Evolutionary conservation across 92 coral and sea anemone genomes (phyloP).

Genomic region (Parazoanthus darwini): DNA sequence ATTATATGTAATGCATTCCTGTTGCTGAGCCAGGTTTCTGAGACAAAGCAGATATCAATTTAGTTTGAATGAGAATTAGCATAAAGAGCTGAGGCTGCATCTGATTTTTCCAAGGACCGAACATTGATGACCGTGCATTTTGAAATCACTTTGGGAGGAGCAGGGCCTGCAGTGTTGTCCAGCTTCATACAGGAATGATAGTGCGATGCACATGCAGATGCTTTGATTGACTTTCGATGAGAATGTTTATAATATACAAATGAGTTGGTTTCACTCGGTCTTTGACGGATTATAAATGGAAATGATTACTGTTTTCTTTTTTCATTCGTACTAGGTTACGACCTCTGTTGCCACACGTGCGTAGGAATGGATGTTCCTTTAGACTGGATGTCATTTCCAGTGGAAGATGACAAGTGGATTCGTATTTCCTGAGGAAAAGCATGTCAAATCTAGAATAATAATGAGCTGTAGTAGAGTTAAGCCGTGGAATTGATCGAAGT

Average conservation of each 20-base stretch:
- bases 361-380: constrained; percentile 17
- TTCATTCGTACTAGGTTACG: constrained; percentile 15
- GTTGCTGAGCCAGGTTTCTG: constrained; percentile 58
- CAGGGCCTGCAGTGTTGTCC: neutral
- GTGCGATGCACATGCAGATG: neutral
- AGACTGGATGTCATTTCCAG: neutral
- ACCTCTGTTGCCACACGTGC: constrained; percentile 17
- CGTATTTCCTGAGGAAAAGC: neutral
- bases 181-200: neutral
- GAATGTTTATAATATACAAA: neutral
- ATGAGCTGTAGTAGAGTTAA: neutral
- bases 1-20: constrained; percentile 15
- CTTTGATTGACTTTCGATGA: neutral
- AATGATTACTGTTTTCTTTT: neutral
- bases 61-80: constrained; percentile 47
- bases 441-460: neutral
- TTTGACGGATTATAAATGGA: constrained; percentile 5
- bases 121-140: constrained; percentile 39
- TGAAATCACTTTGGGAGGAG: constrained; percentile 6
- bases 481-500: neutral
- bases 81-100: constrained; percentile 53
- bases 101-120: constrained; percentile 59
- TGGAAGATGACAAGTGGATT: neutral
- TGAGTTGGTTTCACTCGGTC: constrained; percentile 9
- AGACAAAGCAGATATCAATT: neutral